Percentiles rank a stretch among this genome's conserved stretches.
phyloP scores from a whole-genome alignment of 2,797 vertebrate species.

The Masticophis lateralis region DNA sequence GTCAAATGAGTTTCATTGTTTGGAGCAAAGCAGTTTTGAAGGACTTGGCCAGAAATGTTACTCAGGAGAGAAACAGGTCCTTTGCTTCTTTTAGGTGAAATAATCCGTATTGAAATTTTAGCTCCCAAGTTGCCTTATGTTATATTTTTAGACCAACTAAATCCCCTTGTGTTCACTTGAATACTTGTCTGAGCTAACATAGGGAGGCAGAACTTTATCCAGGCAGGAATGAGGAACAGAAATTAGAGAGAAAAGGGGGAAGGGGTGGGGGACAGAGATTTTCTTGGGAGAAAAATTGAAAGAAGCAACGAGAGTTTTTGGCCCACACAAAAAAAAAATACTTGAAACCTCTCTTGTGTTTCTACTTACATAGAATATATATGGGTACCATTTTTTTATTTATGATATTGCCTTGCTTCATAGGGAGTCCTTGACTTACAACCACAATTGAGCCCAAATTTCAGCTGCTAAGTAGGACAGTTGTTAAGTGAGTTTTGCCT shows the following conservation, averaged over 20 bases:
- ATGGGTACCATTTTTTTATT: neutral
- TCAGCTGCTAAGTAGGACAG: neutral
- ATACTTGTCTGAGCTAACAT: constrained; percentile 26
- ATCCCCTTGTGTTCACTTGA: neutral
- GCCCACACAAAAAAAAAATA: neutral
- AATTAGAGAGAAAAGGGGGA: neutral
- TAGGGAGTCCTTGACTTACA: neutral
- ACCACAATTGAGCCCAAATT: neutral
- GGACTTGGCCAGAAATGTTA: neutral
- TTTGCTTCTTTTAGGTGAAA: neutral
- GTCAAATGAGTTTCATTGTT: neutral
- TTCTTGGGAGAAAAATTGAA: neutral
- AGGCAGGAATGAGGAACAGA: constrained; percentile 46
- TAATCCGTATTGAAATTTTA: neutral
- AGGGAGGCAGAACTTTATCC: neutral
- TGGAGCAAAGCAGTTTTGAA: neutral
- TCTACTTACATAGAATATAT: neutral
- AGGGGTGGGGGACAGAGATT: neutral
- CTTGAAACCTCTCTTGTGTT: neutral
- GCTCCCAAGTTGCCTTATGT: constrained; percentile 1
- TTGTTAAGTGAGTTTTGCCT: neutral
- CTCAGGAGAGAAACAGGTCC: neutral
- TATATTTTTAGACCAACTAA: constrained; percentile 9
- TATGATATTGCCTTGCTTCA: neutral
- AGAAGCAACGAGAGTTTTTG: neutral